These are phyloP conservation scores for Halcyon leucocephala DNA, from an alignment of 2,797 vertebrate genomes.

Conservation along the genomic window DNA sequence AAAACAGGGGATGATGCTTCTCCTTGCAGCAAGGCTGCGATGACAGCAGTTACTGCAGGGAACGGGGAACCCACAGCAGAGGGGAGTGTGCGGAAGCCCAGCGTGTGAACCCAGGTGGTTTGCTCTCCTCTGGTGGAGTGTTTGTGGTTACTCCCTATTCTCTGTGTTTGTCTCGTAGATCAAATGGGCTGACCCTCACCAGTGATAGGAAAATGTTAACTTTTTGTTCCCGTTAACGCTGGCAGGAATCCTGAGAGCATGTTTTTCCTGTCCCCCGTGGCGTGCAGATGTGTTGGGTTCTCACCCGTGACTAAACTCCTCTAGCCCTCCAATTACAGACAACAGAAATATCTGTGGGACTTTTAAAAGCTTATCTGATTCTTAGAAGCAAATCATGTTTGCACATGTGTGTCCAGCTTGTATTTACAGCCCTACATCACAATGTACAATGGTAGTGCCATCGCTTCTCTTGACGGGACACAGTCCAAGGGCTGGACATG, in stretches of 20 bases:
- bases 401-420: not conserved
- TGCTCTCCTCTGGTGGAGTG: not conserved
- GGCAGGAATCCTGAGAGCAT: not conserved
- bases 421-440: not conserved
- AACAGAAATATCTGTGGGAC: not conserved
- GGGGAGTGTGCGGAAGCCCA: not conserved
- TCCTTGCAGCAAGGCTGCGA: not conserved
- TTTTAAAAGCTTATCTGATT: not conserved
- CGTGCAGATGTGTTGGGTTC: not conserved
- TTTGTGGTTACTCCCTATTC: not conserved
- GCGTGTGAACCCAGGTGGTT: not conserved
- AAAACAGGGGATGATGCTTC: not conserved
- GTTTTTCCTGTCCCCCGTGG: not conserved
- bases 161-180: not conserved
- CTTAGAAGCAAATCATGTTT: not conserved
- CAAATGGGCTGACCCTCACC: not conserved
- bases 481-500: fast-evolving
- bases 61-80: not conserved
- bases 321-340: not conserved
- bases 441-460: fast-evolving
- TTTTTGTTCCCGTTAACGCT: not conserved
- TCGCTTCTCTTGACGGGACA: not conserved
- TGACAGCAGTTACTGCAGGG: not conserved
- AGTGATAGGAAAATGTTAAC: not conserved
- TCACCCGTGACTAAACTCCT: not conserved